Base-by-base conservation (phyloP, 2,888 invertebrate genomes). In the Vannuccia rotundouncinata region DNA sequence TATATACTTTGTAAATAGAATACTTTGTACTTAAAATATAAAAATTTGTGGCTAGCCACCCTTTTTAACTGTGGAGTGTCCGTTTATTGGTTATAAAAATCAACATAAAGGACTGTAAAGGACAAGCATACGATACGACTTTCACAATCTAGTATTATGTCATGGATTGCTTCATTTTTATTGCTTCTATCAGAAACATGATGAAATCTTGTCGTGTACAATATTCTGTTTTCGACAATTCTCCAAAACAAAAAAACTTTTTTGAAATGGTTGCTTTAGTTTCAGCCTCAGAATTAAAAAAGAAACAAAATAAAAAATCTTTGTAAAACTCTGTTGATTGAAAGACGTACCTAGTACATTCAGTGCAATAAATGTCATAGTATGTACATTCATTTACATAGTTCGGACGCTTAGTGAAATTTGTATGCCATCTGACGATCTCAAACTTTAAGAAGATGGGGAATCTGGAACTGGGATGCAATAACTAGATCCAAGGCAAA, bases 281-380 rank as follows among this genome's bases (percentile, higher is more conserved):
- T 2, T 59, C 25, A n/a, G 59, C 59, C 0, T 27, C 60, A 13
- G 74, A 81, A 31, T 0, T n/a, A 0, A 0, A n/a, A 74, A 80
- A 59, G 2, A 1, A 59, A 5, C n/a, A 80, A 81, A 29, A 17
- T 80, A 28, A 81, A 59, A 27, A 66, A 29, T 10, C 17, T 81
- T 29, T 81, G 81, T 31, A 81, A 81, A 60, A 81, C 81, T 30
- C 31, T 74, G 60, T 80, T 77, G 77, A 27, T 77, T 25, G 76
- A 81, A 60, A 31, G 81, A 60, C 76, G n/a, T n/a, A n/a, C n/a
- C n/a, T n/a, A 81, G 28, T 31, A 75, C 76, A 27, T 75, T 75
- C 22, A 75, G 31, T 28, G 28, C 10, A 75, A 75, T 75, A 2
- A 31, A 75, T 30, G 76, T 25, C 2, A n/a, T 75, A n/a, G n/a